phyloP scores from a whole-genome alignment of 53 echinoderm and acorn worm genomes.

The Echinarachnius parma region DNA sequence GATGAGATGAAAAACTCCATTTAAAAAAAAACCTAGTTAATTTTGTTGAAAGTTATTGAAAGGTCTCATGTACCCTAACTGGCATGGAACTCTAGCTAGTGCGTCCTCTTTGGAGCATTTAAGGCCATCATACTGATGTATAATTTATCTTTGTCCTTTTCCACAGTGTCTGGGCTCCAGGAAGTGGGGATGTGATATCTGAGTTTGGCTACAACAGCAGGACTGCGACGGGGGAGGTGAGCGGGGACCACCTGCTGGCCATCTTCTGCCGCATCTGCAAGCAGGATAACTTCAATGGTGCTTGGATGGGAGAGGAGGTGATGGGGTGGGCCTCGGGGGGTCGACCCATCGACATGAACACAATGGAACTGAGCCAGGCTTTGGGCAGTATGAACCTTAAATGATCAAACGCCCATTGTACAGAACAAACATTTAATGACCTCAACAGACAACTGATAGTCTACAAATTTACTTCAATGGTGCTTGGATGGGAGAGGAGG shows the following conservation, averaged over 20 bases:
- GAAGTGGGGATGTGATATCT: conserved; percentile 57
- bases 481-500: conserved; percentile 86
- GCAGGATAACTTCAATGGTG: conserved; percentile 77
- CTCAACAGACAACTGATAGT: too few relatives aligned
- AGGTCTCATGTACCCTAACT: too few relatives aligned
- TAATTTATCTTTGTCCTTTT: too few relatives aligned
- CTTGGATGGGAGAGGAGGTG: conserved; percentile 88
- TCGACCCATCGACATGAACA: conserved; percentile 15
- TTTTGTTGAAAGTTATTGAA: too few relatives aligned
- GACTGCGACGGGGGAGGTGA: conserved; percentile 66
- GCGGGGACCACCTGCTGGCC: conserved; percentile 57
- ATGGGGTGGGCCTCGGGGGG: conserved; percentile 49
- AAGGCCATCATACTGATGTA: too few relatives aligned
- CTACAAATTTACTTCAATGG: too few relatives aligned
- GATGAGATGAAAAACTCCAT: too few relatives aligned
- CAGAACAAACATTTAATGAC: too few relatives aligned
- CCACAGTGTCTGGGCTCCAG: conserved; percentile 80
- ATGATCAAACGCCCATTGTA: too few relatives aligned
- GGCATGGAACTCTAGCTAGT: too few relatives aligned
- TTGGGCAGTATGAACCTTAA: conserved; percentile 2
- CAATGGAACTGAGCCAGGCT: conserved; percentile 34
- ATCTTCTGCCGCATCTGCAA: conserved; percentile 70
- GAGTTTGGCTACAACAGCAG: conserved; percentile 63
- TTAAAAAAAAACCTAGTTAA: too few relatives aligned
- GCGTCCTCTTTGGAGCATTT: too few relatives aligned